These are phyloP conservation scores for Asarcornis scutulata DNA, from an alignment of 2,113 vertebrate species.

Conservation along the genomic window DNA sequence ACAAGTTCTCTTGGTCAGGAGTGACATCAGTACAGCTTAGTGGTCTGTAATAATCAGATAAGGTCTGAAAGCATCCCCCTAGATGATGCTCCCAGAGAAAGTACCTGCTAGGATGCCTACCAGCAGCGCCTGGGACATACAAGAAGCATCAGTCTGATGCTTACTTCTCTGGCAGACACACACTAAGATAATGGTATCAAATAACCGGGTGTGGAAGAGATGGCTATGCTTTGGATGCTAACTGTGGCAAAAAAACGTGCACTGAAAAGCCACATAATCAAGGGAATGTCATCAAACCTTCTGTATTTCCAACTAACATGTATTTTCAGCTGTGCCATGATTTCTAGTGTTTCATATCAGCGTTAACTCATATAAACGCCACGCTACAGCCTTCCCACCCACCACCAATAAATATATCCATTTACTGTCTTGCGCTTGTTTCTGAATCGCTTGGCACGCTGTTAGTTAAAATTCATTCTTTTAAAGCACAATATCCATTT, in stretches of 20 bases:
- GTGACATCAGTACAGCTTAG: neutral
- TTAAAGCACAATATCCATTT: slow-evolving; percentile 73
- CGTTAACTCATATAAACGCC: neutral
- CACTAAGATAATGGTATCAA: neutral
- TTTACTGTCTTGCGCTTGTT: neutral
- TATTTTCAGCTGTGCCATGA: neutral
- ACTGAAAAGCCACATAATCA: neutral
- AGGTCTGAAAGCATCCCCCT: neutral
- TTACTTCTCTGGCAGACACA: neutral
- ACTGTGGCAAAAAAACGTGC: neutral
- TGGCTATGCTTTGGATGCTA: neutral
- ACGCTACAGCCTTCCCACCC: neutral
- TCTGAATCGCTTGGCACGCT: slow-evolving; percentile 22
- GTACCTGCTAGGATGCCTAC: neutral
- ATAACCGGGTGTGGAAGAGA: neutral
- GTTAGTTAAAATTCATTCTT: slow-evolving; percentile 73
- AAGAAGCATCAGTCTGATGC: neutral
- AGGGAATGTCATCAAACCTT: neutral
- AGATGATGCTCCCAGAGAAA: neutral
- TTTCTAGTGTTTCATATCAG: neutral
- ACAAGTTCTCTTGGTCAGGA: neutral
- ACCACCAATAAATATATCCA: neutral
- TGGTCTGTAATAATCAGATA: neutral
- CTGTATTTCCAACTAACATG: neutral
- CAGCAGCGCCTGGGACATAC: neutral